phyloP scores from a whole-genome alignment of 2,888 invertebrate genomes.

The Chamaedrilus cognettii region DNA sequence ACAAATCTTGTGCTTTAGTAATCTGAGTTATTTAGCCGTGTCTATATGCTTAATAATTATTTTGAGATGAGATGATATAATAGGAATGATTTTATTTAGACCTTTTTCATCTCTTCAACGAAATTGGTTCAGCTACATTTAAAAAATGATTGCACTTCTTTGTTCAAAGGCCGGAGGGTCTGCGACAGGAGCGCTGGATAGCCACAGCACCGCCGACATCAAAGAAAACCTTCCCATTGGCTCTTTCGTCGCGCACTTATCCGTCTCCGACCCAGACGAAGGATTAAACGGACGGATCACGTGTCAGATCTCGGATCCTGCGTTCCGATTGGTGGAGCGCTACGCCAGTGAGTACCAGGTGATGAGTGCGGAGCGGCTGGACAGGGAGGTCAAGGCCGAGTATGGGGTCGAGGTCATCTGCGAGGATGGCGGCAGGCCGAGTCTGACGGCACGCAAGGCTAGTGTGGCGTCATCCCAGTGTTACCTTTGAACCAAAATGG shows the following conservation, averaged over 20 bases:
- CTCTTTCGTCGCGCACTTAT: conserved; percentile 31
- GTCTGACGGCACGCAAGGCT: conserved; percentile 1
- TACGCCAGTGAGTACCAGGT: conserved; percentile 27
- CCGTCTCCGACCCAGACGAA: conserved; percentile 30
- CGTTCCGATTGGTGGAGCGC: conserved; percentile 8
- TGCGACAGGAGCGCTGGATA: too few species aligned
- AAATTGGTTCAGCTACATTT: too few species aligned
- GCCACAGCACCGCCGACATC: conserved; percentile 22
- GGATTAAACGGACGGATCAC: conserved; percentile 29
- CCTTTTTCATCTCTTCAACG: too few species aligned
- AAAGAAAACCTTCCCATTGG: conserved; percentile 19
- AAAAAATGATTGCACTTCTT: too few species aligned
- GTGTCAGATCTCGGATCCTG: conserved; percentile 10
- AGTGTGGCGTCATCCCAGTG: not conserved
- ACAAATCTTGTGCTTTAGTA: too few species aligned
- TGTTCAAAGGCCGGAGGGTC: too few species aligned
- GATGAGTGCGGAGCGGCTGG: conserved; percentile 26
- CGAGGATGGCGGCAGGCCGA: conserved; percentile 24
- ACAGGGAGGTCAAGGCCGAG: conserved; percentile 29
- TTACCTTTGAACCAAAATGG: too few species aligned
- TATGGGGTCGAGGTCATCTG: conserved; percentile 29
- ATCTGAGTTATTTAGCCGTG: too few species aligned
- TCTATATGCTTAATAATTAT: too few species aligned
- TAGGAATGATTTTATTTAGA: too few species aligned
- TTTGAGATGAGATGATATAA: too few species aligned